Conservation (phyloP, 2,888 invertebrate genomes). For the Melanostoma mellinum region DNA sequence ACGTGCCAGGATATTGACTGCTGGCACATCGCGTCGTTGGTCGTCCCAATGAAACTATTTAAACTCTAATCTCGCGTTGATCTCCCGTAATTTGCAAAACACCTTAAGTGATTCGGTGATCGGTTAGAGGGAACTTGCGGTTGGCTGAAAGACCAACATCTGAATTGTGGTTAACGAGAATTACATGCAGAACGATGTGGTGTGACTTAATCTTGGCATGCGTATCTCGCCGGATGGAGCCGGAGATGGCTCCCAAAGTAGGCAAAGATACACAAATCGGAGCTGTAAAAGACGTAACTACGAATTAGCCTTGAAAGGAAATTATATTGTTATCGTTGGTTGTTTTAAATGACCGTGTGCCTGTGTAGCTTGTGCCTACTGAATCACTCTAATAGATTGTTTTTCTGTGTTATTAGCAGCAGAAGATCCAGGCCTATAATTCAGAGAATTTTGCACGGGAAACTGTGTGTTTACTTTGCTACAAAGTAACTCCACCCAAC, state of each 20-base stretch:
- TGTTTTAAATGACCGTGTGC: conserved; percentile 9
- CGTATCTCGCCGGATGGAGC: conserved; percentile 38
- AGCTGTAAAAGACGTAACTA: conserved; percentile 14
- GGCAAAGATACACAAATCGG: conserved; percentile 16
- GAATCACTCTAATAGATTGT: conserved; percentile 23
- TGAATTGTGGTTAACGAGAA: conserved; percentile 40
- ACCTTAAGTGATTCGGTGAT: conserved; percentile 60
- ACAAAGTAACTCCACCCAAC: not conserved
- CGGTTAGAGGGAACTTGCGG: conserved; percentile 3
- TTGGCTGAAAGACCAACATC: conserved; percentile 19
- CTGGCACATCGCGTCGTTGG: conserved; percentile 18
- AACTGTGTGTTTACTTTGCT: conserved; percentile 8
- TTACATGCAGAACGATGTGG: conserved; percentile 22
- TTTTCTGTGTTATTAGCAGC: conserved; percentile 33
- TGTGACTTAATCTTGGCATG: conserved; percentile 60
- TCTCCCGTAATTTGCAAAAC: conserved; percentile 71
- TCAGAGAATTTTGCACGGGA: not conserved
- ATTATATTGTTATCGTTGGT: conserved; percentile 23
- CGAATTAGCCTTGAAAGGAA: conserved; percentile 38
- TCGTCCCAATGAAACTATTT: conserved; percentile 58
- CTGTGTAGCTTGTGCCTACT: not conserved
- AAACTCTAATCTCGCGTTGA: conserved; percentile 68
- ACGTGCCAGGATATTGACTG: conserved; percentile 57
- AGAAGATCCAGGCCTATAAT: conserved; percentile 25
- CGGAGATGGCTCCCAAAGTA: conserved; percentile 32